Evolutionary conservation across 2,797 vertebrate species (phyloP).

Genomic region (Echiichthys vipera): DNA sequence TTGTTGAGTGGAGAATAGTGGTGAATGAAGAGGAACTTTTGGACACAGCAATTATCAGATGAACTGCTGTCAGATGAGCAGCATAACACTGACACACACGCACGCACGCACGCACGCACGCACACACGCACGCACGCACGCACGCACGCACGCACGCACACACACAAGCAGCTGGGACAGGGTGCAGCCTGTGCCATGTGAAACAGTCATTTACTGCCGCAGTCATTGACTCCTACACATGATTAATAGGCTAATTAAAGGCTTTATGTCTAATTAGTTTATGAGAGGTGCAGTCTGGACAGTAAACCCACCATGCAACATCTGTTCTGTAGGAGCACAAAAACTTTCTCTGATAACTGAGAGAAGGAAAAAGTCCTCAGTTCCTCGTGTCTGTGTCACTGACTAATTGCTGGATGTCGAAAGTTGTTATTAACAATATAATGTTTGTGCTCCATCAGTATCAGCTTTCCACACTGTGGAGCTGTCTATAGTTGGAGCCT

Average conservation of each 20-base stretch:
- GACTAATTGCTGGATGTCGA: slow-evolving; percentile 2
- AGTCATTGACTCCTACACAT: slow-evolving; percentile 43
- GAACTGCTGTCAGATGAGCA: too few relatives aligned
- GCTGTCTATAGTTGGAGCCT: neutral
- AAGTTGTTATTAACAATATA: neutral
- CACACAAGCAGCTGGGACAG: slow-evolving; percentile 24
- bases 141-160: neutral
- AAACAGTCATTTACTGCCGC: slow-evolving; percentile 23
- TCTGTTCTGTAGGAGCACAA: slow-evolving; percentile 24
- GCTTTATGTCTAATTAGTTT: slow-evolving; percentile 65
- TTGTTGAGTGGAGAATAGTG: neutral
- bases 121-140: neutral
- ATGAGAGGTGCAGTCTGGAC: slow-evolving; percentile 49
- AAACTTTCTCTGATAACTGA: slow-evolving; percentile 10
- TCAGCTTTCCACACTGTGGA: neutral
- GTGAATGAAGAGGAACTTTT: neutral
- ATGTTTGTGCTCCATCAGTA: neutral
- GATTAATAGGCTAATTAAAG: slow-evolving; percentile 71
- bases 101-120: neutral
- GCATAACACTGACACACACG: too few relatives aligned
- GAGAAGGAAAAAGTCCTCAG: slow-evolving; percentile 9
- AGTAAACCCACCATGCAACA: slow-evolving; percentile 28
- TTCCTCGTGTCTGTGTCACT: accelerated
- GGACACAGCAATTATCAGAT: neutral
- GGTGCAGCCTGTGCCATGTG: slow-evolving; percentile 19